Conservation (phyloP, 2,113 vertebrate species). For the Lichenostomus cassidix region DNA sequence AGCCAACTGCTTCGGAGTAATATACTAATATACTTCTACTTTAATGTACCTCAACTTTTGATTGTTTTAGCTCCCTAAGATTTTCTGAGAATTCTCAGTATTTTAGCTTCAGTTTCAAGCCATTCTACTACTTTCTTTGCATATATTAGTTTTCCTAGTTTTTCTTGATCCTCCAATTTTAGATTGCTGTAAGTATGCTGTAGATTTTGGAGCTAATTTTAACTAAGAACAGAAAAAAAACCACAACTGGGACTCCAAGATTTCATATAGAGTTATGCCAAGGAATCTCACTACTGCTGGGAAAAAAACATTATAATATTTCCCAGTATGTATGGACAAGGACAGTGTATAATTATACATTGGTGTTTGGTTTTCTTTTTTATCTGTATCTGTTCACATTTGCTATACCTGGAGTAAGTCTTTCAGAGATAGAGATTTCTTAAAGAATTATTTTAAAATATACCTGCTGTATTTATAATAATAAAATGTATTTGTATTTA, state of each 20-base stretch:
- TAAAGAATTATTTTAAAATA: not conserved
- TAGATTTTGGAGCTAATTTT: not conserved
- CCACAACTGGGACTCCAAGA: not conserved
- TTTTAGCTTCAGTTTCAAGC: constrained; percentile 11
- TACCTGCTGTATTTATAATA: not conserved
- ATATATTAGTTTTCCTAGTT: not conserved
- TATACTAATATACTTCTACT: not conserved
- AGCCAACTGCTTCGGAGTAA: not conserved
- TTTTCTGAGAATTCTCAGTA: not conserved
- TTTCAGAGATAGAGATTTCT: not conserved
- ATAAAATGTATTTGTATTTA: not conserved
- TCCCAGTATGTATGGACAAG: not conserved
- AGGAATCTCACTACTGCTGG: not conserved
- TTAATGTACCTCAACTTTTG: not conserved
- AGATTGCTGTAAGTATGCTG: not conserved
- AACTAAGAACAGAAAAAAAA: not conserved
- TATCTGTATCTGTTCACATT: not conserved
- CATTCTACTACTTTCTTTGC: not conserved
- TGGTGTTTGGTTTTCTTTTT: not conserved
- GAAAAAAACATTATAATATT: not conserved
- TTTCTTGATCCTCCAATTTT: not conserved
- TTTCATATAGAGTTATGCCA: not conserved
- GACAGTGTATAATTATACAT: not conserved
- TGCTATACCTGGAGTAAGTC: not conserved
- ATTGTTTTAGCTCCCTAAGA: not conserved